Evolutionary conservation across 2,888 invertebrate species (phyloP), one percentile per base, ranked within the genome.

Genomic region (Hipparchia sbordonii): DNA sequence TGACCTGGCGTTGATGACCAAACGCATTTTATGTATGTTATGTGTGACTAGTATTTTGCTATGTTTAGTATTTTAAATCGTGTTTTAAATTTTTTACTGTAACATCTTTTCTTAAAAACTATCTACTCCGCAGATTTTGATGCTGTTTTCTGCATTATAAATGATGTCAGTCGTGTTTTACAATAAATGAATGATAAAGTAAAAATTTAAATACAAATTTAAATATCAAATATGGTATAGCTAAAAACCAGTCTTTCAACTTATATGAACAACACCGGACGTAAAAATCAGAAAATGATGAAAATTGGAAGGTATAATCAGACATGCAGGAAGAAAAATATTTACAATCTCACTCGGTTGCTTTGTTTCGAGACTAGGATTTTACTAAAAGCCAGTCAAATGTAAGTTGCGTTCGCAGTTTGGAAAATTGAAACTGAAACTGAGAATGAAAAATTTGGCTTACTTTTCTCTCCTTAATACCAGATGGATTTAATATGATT

Each of bases 371-470:
- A 70, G 72, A 62, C 70, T 69, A 70, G 69, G 65, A 71, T 72
- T 76, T 70, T 70, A 70, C 74, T 74, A 72, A 72, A 72, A 74
- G 67, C 60, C 77, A 76, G 74, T 77, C 76, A 75, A 76, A 74
- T 76, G 76, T 72, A 72, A 76, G 71, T 67, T 76, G 67, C 61
- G 71, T 71, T 77, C 74, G 72, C 71, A 74, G 67, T 60, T 72
- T 70, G 74, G 71, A 70, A 77, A 76, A 76, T 77, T 77, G 75
- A 77, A 77, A 77, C 71, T 69, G 76, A 75, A 76, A 77, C 71
- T 69, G 76, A 75, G 75, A 77, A 77, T 76, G 76, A 77, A 77
- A 77, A 75, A 75, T 76, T 77, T 73, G 75, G 71, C 62, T 75
- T 72, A 70, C 67, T 59, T 39, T 72, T 63, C 66, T 69, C 71